Conservation (phyloP, 2,888 invertebrate genomes). For the Noctuana brunneofusca region DNA sequence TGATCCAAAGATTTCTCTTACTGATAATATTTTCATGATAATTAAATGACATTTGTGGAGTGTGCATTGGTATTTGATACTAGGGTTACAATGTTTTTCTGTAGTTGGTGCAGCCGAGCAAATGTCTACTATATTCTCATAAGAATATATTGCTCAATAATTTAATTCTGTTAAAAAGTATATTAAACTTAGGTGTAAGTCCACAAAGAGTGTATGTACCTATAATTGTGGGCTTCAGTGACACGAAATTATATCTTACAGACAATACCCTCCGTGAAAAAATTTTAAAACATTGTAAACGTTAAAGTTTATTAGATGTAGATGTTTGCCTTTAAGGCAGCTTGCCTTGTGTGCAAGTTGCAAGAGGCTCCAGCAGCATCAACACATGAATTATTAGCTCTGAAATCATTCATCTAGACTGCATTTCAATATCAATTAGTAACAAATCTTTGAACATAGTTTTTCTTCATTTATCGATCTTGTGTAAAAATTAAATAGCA, state of each 20-base stretch:
- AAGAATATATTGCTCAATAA: constrained; percentile 82
- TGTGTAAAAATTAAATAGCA: constrained; percentile 43
- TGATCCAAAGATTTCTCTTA: constrained; percentile 80
- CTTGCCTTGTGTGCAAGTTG: constrained; percentile 63
- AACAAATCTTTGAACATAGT: neutral
- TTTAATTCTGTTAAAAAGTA: constrained; percentile 80
- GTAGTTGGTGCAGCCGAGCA: constrained; percentile 82
- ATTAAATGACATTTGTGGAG: constrained; percentile 79
- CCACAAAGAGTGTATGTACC: constrained; percentile 67
- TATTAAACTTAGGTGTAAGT: constrained; percentile 75
- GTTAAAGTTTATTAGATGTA: constrained; percentile 78
- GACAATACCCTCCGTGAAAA: constrained; percentile 81
- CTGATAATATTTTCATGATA: constrained; percentile 62
- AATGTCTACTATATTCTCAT: constrained; percentile 81
- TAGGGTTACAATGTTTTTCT: constrained; percentile 74
- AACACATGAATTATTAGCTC: constrained; percentile 56
- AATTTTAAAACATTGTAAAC: constrained; percentile 65
- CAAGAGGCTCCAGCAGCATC: constrained; percentile 66
- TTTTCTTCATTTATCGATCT: neutral
- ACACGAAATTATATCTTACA: constrained; percentile 77
- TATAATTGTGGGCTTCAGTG: constrained; percentile 65
- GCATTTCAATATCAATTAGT: constrained; percentile 41
- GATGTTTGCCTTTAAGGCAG: constrained; percentile 73
- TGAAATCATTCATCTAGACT: constrained; percentile 62
- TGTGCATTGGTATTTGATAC: constrained; percentile 79